Conservation (phyloP, 2,888 invertebrate species). For the Rhimphoctona megacephalus region DNA sequence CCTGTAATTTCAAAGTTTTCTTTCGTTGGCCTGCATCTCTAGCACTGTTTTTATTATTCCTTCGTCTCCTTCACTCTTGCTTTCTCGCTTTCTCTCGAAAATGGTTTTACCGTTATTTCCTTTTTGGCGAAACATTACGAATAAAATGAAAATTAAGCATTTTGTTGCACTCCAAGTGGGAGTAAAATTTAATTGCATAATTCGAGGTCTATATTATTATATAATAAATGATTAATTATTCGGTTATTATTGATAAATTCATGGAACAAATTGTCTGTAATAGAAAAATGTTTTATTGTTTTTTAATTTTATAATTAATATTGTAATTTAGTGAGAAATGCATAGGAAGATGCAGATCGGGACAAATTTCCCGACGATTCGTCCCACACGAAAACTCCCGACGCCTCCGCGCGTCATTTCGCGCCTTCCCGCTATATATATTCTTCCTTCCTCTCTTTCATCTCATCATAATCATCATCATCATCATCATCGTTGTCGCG, state of each 20-base stretch:
- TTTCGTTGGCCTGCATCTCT: constrained; percentile 67
- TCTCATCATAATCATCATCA: constrained; percentile 56
- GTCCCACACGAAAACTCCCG: constrained; percentile 53
- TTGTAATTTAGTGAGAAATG: neutral
- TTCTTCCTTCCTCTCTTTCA: constrained; percentile 50
- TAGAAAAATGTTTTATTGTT: neutral
- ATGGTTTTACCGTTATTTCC: too few species aligned
- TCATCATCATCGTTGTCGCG: constrained; percentile 47
- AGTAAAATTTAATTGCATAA: neutral
- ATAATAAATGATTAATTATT: too few species aligned
- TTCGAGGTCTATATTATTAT: neutral
- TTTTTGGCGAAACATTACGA: too few species aligned
- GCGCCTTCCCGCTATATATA: constrained; percentile 42
- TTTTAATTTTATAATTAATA: neutral
- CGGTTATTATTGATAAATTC: too few species aligned
- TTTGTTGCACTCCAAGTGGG: too few species aligned
- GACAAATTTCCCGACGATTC: constrained; percentile 63
- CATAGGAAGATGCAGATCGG: constrained; percentile 35
- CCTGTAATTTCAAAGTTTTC: constrained; percentile 62
- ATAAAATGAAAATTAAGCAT: too few species aligned
- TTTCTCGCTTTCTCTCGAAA: neutral
- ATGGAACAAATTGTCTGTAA: neutral
- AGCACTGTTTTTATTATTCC: neutral
- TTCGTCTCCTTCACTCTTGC: neutral
- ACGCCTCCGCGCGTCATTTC: constrained; percentile 65